phyloP scores from a whole-genome alignment of 2,113 vertebrate species.

The Phoenicopterus ruber region DNA sequence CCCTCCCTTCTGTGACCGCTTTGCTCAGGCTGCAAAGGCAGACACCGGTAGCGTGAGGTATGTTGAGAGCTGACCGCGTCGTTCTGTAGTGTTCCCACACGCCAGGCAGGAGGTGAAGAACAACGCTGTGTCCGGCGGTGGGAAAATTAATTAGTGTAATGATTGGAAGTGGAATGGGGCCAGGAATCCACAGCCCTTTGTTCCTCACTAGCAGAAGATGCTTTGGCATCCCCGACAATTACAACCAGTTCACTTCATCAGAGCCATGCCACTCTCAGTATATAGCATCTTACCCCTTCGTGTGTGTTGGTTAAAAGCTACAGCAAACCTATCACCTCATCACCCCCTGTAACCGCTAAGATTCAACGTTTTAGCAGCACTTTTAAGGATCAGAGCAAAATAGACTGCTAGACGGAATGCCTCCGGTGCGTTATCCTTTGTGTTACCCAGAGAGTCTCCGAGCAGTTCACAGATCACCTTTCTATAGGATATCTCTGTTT shows the following conservation, averaged over 20 bases:
- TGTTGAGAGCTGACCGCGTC: background rate
- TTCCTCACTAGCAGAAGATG: background rate
- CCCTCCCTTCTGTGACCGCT: background rate
- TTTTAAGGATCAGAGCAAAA: background rate
- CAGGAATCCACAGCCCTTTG: background rate
- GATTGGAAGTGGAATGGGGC: background rate
- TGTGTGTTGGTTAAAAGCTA: background rate
- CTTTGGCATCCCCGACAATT: background rate
- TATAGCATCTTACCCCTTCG: fast-evolving
- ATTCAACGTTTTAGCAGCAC: background rate
- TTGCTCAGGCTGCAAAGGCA: background rate
- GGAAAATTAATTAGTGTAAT: background rate
- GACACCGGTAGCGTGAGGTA: fast-evolving
- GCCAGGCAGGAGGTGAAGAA: background rate
- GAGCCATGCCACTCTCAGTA: background rate
- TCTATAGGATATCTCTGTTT: background rate
- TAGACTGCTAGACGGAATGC: no score
- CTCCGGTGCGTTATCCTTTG: no score
- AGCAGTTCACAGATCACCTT: background rate
- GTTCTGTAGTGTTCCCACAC: background rate
- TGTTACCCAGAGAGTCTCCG: background rate
- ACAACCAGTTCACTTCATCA: background rate
- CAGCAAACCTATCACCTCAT: background rate
- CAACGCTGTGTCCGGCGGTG: fast-evolving
- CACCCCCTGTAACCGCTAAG: fast-evolving